phyloP scores from a whole-genome alignment of 2,888 invertebrate species.

The Pyrgus malvae region DNA sequence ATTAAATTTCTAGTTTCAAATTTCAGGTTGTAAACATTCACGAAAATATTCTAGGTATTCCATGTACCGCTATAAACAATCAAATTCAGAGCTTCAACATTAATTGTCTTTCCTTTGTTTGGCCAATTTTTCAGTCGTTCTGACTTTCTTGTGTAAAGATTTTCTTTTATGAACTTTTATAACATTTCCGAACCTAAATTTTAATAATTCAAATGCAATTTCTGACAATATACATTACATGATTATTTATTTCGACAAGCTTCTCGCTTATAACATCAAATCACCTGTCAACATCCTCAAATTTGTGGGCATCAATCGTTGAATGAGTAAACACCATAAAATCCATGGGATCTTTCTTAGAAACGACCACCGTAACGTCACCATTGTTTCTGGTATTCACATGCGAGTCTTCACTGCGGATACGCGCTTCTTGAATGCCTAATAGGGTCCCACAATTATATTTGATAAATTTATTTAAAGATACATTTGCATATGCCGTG shows the following conservation, averaged over 20 bases:
- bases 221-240: neutral
- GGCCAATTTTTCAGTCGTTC: too few relatives aligned
- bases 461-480: slow-evolving; percentile 79
- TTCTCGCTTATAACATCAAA: slow-evolving; percentile 28
- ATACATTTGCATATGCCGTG: slow-evolving; percentile 70
- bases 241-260: neutral
- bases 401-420: slow-evolving; percentile 71
- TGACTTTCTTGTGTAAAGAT: too few relatives aligned
- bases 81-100: too few relatives aligned
- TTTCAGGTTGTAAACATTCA: too few relatives aligned
- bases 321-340: slow-evolving; percentile 73
- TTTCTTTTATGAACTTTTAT: too few relatives aligned
- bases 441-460: slow-evolving; percentile 80
- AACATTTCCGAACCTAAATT: neutral
- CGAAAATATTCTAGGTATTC: too few relatives aligned
- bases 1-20: too few relatives aligned
- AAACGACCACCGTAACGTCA: slow-evolving; percentile 78
- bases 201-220: neutral
- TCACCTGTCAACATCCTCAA: slow-evolving; percentile 44
- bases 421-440: slow-evolving; percentile 72
- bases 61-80: too few relatives aligned
- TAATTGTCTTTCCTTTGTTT: too few relatives aligned
- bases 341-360: slow-evolving; percentile 67
- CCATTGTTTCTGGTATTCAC: slow-evolving; percentile 74
- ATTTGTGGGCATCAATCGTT: slow-evolving; percentile 57